Percentiles rank a stretch among this genome's conserved stretches.
These are phyloP conservation scores for Columba janthina DNA, from an alignment of 2,113 vertebrate species.

Conservation along the genomic window DNA sequence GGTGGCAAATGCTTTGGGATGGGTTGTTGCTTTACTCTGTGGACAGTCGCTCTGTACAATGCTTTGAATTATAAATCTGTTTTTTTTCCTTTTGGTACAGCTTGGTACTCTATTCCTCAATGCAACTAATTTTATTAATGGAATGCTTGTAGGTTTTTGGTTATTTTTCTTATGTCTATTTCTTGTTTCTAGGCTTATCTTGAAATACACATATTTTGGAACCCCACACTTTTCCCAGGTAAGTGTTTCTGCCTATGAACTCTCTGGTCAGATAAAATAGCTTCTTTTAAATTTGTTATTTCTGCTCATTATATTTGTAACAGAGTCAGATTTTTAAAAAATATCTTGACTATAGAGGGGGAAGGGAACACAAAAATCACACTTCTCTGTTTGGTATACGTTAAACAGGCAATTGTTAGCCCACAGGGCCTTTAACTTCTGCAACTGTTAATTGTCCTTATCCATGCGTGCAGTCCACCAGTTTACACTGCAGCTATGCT, in stretches of 20 bases:
- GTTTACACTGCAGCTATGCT: background rate
- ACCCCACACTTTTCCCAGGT: background rate
- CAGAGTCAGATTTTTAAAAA: background rate
- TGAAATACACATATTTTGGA: background rate
- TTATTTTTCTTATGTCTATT: background rate
- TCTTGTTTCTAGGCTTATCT: background rate
- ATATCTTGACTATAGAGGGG: background rate
- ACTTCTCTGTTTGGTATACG: background rate
- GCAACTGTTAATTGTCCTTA: background rate
- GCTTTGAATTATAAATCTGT: background rate
- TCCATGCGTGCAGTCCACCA: background rate
- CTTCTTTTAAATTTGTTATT: background rate
- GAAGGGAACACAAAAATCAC: background rate
- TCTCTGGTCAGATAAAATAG: background rate
- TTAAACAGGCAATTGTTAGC: background rate
- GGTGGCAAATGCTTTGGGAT: background rate
- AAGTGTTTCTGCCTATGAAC: background rate
- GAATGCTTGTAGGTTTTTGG: rapidly evolving
- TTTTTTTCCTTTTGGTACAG: background rate
- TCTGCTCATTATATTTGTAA: background rate
- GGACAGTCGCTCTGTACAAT: background rate
- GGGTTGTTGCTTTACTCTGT: background rate
- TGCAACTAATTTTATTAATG: background rate
- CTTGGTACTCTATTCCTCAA: background rate
- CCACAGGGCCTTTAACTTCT: background rate